A percentile compares a stretch with the other conserved stretches of the same genome.
These are phyloP conservation scores for Collichthys lucidus DNA, from an alignment of 2,113 vertebrate genomes.

Conservation along the genomic window DNA sequence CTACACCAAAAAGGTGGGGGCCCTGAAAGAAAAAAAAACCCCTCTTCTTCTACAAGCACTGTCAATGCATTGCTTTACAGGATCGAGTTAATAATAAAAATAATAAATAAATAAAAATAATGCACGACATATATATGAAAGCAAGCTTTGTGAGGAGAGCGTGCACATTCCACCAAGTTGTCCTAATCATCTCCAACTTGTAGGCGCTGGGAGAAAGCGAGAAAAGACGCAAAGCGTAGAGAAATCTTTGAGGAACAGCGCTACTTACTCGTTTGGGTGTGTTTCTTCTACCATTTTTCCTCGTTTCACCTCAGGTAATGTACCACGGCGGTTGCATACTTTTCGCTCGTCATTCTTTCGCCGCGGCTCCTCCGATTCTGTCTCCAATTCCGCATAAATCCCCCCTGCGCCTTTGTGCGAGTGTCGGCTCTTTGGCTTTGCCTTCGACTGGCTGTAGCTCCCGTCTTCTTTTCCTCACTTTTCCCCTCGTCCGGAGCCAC, in stretches of 20 bases:
- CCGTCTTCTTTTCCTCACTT: constrained; percentile 45
- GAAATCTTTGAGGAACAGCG: not conserved
- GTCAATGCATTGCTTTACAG: constrained; percentile 61
- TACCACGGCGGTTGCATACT: constrained; percentile 86
- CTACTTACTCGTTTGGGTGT: constrained; percentile 91
- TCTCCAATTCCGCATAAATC: constrained; percentile 76
- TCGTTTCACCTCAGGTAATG: constrained; percentile 86
- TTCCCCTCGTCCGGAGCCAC: constrained; percentile 28
- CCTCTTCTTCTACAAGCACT: constrained; percentile 43
- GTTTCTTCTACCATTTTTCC: constrained; percentile 91
- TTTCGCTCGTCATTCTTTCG: constrained; percentile 87
- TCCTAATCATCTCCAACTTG: constrained; percentile 67
- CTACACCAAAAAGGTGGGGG: constrained; percentile 60
- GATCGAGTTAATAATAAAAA: not conserved
- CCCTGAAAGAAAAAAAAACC: constrained; percentile 20
- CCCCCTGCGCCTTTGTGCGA: constrained; percentile 76
- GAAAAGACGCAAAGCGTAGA: not conserved
- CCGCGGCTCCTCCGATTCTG: constrained; percentile 67
- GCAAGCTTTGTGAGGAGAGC: not conserved
- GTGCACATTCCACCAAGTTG: constrained; percentile 70
- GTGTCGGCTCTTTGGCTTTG: constrained; percentile 62
- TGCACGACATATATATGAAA: not conserved
- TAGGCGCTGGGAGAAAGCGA: constrained; percentile 4
- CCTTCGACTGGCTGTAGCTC: constrained; percentile 45
- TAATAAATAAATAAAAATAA: not conserved